Percentiles rank a stretch among this genome's conserved stretches.
These are phyloP conservation scores for Cyanocitta stelleri DNA, from an alignment of 2,113 vertebrate genomes.

Conservation along the genomic window DNA sequence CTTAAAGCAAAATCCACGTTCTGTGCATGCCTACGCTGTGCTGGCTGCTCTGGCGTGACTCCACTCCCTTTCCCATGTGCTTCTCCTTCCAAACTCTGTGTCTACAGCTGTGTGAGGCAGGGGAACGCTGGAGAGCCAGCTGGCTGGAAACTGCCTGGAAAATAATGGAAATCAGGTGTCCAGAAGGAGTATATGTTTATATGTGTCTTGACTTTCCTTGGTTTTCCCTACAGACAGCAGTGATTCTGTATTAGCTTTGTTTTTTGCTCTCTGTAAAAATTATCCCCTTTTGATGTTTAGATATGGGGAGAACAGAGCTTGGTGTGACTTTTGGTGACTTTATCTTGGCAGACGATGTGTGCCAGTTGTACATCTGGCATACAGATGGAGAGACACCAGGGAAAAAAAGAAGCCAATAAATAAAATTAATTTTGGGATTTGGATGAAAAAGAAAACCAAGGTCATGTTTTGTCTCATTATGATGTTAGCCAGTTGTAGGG, in stretches of 20 bases:
- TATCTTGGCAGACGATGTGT: background rate
- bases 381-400: background rate
- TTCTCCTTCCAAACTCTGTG: background rate
- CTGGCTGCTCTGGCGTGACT: background rate
- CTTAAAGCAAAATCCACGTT: background rate
- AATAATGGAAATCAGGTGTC: slow-evolving; percentile 31
- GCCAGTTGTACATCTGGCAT: slow-evolving; percentile 1
- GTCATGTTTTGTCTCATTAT: background rate
- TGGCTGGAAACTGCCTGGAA: background rate
- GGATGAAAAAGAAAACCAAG: background rate
- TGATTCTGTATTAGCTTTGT: background rate
- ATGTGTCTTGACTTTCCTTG: background rate
- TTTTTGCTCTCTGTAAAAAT: background rate
- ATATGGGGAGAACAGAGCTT: background rate
- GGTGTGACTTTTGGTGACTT: background rate
- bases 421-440: background rate
- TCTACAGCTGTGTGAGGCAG: background rate
- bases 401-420: background rate
- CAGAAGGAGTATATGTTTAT: background rate
- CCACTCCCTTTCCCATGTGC: background rate
- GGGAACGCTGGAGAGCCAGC: background rate
- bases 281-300: background rate
- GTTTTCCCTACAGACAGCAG: background rate
- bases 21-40: background rate
- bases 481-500: background rate